Percentiles rank a stretch among this genome's conserved stretches.
Conservation (phyloP, 2,113 vertebrate genomes). For the Morone chrysops region DNA sequence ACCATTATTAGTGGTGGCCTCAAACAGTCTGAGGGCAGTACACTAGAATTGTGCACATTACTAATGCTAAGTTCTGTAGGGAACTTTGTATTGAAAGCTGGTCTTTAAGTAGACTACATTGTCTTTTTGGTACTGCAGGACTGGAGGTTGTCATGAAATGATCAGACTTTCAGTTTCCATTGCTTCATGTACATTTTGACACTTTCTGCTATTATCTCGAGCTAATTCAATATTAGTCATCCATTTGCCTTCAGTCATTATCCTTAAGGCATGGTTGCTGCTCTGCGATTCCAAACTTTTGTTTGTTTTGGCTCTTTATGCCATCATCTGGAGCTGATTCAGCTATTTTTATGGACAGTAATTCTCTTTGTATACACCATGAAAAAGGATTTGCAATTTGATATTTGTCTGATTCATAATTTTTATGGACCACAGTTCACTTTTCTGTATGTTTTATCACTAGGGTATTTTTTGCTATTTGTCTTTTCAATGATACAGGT, state of each 20-base stretch:
- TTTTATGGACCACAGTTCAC: slow-evolving; percentile 26
- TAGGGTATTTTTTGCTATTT: slow-evolving; percentile 6
- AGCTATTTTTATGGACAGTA: slow-evolving; percentile 44
- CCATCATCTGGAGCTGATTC: slow-evolving; percentile 64
- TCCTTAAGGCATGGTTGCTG: slow-evolving; percentile 11
- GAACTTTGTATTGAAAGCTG: slow-evolving; percentile 55
- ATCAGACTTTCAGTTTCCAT: slow-evolving; percentile 46
- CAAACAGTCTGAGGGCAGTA: slow-evolving; percentile 56
- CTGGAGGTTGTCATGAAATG: slow-evolving; percentile 42
- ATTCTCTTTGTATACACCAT: slow-evolving; percentile 48
- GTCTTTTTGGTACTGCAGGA: slow-evolving; percentile 46
- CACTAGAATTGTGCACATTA: slow-evolving; percentile 68
- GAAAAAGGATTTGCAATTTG: slow-evolving; percentile 48
- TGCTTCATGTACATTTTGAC: slow-evolving; percentile 53
- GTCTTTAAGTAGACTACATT: slow-evolving; percentile 57
- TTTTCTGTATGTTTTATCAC: slow-evolving; percentile 43
- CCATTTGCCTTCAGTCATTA: slow-evolving; percentile 32
- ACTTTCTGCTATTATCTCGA: slow-evolving; percentile 58
- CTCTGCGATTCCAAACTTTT: slow-evolving; percentile 37
- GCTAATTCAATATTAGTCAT: slow-evolving; percentile 35
- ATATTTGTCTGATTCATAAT: slow-evolving; percentile 45
- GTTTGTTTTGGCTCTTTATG: slow-evolving; percentile 51
- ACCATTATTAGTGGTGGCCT: slow-evolving; percentile 50
- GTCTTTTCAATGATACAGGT: slow-evolving; percentile 24
- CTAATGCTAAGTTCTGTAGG: slow-evolving; percentile 53